phyloP scores from a whole-genome alignment of 2,113 vertebrate species.

The Orientallactaga bullata region DNA sequence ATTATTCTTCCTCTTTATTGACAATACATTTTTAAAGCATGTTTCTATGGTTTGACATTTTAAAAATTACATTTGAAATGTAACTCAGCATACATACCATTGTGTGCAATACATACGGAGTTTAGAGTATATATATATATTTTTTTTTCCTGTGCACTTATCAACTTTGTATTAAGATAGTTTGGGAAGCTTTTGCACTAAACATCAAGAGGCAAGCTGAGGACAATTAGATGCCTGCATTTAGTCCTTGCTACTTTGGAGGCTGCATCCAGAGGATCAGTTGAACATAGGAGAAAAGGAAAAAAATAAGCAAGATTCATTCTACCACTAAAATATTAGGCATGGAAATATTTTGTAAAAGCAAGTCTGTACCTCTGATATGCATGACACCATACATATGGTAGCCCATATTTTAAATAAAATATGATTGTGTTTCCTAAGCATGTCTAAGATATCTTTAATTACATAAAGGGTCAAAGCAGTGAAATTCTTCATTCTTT shows the following conservation, averaged over 20 bases:
- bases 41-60: not conserved
- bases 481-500: not conserved
- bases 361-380: not conserved
- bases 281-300: not conserved
- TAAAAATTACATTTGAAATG: constrained; percentile 4
- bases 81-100: not conserved
- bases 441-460: not conserved
- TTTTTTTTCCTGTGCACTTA: not conserved
- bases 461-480: not conserved
- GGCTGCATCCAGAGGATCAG: not conserved
- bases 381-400: not conserved
- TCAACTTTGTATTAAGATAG: not conserved
- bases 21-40: constrained; percentile 15
- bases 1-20: not conserved
- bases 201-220: not conserved
- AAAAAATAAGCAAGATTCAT: not conserved
- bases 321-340: not conserved
- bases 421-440: not conserved
- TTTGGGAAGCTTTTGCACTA: not conserved
- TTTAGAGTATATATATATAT: not conserved
- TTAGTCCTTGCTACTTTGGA: not conserved
- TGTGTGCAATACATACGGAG: not conserved
- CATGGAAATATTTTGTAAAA: not conserved
- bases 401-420: not conserved
- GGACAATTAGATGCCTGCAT: not conserved